Base-by-base conservation (phyloP, 2,888 invertebrate species). In the Drepana falcataria region DNA sequence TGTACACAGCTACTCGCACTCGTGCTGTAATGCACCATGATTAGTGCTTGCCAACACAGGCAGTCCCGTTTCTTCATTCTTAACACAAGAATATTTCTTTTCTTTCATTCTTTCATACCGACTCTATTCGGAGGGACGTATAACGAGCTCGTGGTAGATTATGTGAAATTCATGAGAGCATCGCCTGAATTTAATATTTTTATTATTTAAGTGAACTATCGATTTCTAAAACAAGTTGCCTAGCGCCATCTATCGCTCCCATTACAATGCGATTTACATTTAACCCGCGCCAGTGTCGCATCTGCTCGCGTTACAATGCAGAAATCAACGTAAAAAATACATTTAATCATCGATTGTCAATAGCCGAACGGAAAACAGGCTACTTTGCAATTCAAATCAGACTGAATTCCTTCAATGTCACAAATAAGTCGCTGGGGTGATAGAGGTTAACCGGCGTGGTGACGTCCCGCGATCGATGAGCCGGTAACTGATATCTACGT, bases 311-410 rank as follows among this genome's bases (percentile, higher is more conserved):
- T 79, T 75, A 80, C 79, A 62, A 71, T 61, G 75, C 75, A 70
- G 66, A 79, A 77, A 71, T 72, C 77, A 77, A 75, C 76, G 68
- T 64, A 71, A 74, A 65, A 70, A 64, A 71, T 71, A 71, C 78
- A 79, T 65, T 84, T 79, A 80, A 84, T 85, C 81, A 85, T 83
- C 78, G 79, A 77, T 73, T 75, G 83, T 81, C 84, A 78, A 81
- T 82, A 81, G 69, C 48, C 48, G 48, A 76, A 73, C 79, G 83
- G 75, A 80, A 21, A 74, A 74, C 68, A 40, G 66, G 58, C 73
- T 79, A 67, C 71, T 88, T 84, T 84, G 86, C 85, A 87, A 72
- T 87, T 81, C 87, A 86, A 89, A 91, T 90, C 62, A 67, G 66
- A 57, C 68, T 60, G 73, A 73, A 81, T 81, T 85, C 81, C 85